Evolutionary conservation across 1,140 invertebrate species (phyloP), one percentile per base, ranked within the genome.

Genomic region (Mylabris phalerata): DNA sequence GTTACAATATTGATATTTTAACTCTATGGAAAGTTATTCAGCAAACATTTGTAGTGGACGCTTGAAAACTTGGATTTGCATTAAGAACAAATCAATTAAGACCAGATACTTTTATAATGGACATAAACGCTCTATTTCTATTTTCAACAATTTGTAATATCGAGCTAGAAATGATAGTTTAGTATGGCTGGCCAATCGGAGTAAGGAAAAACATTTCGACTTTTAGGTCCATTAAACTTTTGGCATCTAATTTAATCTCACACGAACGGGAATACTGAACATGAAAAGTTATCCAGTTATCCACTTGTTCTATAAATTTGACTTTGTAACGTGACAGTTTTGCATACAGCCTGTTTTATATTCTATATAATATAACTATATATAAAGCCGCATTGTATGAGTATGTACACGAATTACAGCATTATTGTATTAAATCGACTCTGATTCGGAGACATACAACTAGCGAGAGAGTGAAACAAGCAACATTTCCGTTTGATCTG

Each of bases 251-350:
- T 70, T 70, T 67, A 70, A 70, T 70, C 67, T 66, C 55, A 45
- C 64, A 51, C 48, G 57, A 58, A 50, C 60, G 60, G 51, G 63
- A 62, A 60, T 55, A 32, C 61, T 63, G 56, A 59, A 58, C 65
- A 69, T 65, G 68, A 64, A 70, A 70, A 70, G 63, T 68, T 70
- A 70, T 70, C 68, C 68, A 68, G 66, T 70, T 70, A 68, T 67
- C 68, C 62, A 63, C 64, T 66, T 65, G 67, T 66, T 70, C 68
- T 65, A 70, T 68, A 70, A 68, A 68, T 68, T 68, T 65, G 61
- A 62, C 60, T 61, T 65, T 68, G 62, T 61, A 67, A 70, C 68
- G 65, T 70, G 68, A 70, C 68, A 70, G 64, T 70, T 70, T 70
- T 68, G 67, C 67, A 67, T 70, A 70, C 63, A 54, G 59, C 67